Conservation (phyloP, 2,888 invertebrate species). For the Chaetogeoica ovagalla region DNA sequence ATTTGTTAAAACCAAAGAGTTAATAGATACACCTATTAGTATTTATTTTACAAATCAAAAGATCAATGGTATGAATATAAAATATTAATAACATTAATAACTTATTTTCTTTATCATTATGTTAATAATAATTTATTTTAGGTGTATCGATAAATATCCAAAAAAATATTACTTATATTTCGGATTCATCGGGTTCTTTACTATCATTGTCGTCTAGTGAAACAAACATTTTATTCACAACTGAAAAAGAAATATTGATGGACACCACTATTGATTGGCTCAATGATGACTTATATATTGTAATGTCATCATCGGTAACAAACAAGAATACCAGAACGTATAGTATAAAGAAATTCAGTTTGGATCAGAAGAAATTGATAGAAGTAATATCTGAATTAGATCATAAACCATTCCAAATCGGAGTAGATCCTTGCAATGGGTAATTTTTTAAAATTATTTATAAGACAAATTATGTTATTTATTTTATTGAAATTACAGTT, state of each 20-base stretch:
- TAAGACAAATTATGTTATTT: background rate
- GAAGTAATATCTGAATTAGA: constrained; percentile 73
- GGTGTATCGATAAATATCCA: constrained; percentile 80
- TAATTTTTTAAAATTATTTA: constrained; percentile 60
- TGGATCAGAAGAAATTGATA: constrained; percentile 72
- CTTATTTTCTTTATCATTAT: background rate
- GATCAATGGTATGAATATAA: constrained; percentile 33
- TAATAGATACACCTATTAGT: constrained; percentile 30
- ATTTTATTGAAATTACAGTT: constrained; percentile 62
- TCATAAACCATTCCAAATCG: constrained; percentile 75
- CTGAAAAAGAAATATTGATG: constrained; percentile 63
- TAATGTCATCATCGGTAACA: constrained; percentile 73
- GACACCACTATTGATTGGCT: constrained; percentile 87
- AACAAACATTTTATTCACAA: constrained; percentile 57
- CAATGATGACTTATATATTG: constrained; percentile 78
- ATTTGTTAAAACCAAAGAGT: constrained; percentile 25
- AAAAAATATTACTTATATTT: constrained; percentile 71
- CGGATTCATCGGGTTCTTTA: constrained; percentile 73
- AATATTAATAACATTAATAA: background rate
- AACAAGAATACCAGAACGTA: constrained; percentile 62
- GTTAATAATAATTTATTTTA: constrained; percentile 57
- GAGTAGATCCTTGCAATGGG: constrained; percentile 92
- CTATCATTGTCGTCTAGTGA: constrained; percentile 61
- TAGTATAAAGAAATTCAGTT: constrained; percentile 76
- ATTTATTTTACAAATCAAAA: constrained; percentile 33